These are phyloP conservation scores for Drosophila demipolita DNA, from an alignment of 2,888 invertebrate genomes.

Conservation along the genomic window DNA sequence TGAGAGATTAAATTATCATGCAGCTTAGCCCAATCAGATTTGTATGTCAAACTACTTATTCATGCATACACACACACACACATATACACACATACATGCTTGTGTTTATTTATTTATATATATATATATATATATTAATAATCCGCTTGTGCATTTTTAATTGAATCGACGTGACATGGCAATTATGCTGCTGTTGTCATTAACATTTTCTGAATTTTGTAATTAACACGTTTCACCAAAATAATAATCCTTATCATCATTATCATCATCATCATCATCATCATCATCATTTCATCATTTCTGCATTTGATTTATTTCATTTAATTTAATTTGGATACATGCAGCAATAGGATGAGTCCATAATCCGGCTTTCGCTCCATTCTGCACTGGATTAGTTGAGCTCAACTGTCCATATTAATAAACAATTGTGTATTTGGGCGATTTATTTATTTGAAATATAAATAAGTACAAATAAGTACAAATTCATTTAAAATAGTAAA, in stretches of 20 bases:
- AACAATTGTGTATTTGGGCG: neutral
- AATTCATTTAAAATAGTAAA: neutral
- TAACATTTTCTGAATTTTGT: slow-evolving; percentile 31
- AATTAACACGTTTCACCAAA: slow-evolving; percentile 35
- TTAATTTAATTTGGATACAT: slow-evolving; percentile 26
- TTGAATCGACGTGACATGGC: slow-evolving; percentile 49
- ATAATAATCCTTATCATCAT: slow-evolving; percentile 48
- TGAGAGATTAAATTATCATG: slow-evolving; percentile 63
- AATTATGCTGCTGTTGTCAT: slow-evolving; percentile 46
- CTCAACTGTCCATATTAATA: neutral
- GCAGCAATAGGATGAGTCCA: neutral
- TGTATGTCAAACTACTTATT: slow-evolving; percentile 40
- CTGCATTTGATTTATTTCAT: slow-evolving; percentile 37
- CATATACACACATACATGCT: neutral
- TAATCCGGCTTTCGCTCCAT: slow-evolving; percentile 2
- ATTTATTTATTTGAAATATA: neutral
- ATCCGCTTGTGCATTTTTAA: slow-evolving; percentile 52
- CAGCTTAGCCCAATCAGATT: slow-evolving; percentile 58
- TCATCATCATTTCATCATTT: too few relatives aligned
- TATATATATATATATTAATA: slow-evolving; percentile 6
- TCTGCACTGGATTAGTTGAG: neutral
- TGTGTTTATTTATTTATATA: slow-evolving; percentile 3
- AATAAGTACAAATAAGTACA: neutral
- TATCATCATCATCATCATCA: slow-evolving; percentile 40
- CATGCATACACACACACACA: slow-evolving; percentile 6